Evolutionary conservation across 2,888 invertebrate species (phyloP).

Genomic region (Tachina fera): DNA sequence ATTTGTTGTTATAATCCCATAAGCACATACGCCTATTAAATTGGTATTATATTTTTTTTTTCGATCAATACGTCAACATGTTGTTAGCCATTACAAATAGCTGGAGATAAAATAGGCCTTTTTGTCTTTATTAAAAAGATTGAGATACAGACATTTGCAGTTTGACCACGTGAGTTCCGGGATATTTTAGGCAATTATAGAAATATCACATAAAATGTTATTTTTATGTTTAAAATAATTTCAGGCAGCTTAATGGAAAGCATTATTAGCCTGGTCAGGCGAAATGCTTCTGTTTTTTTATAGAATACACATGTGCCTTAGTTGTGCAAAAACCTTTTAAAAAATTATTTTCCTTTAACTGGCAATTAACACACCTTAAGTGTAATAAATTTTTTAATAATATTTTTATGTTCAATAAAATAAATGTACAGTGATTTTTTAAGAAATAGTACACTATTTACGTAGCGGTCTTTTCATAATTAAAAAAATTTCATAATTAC

Average conservation of each 20-base stretch:
- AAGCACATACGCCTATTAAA: background rate
- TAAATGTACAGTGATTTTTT: too few species aligned
- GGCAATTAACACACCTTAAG: background rate
- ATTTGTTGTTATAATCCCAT: background rate
- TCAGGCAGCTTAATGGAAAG: background rate
- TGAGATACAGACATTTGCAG: too few species aligned
- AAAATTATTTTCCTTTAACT: background rate
- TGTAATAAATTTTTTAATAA: slow-evolving; percentile 1
- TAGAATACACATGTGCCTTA: background rate
- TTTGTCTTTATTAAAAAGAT: background rate
- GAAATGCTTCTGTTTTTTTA: background rate
- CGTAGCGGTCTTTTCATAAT: too few species aligned
- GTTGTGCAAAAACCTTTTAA: background rate
- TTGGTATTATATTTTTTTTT: background rate
- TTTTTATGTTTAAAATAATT: background rate
- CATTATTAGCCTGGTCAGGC: background rate
- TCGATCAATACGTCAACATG: background rate
- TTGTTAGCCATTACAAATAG: background rate
- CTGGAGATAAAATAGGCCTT: background rate
- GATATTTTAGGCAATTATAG: background rate
- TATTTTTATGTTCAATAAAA: background rate
- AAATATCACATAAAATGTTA: background rate
- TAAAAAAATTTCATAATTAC: too few species aligned
- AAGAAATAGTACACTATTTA: too few species aligned
- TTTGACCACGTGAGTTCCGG: background rate